Base-by-base conservation (phyloP, 2,797 vertebrate species). In the Mormyrus proboscirostris region DNA sequence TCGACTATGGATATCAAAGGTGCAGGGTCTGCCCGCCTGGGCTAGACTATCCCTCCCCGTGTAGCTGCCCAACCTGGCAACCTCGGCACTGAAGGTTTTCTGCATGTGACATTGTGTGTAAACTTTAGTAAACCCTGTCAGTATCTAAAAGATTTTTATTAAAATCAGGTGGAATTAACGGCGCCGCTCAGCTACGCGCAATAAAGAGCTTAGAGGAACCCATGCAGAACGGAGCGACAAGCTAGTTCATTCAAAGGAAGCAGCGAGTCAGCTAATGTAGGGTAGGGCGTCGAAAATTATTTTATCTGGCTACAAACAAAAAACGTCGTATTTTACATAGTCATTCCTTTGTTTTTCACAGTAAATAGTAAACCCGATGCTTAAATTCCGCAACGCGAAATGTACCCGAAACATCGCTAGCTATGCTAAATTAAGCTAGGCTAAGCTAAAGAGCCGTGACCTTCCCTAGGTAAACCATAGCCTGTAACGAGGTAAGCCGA, bases 391-490 rank as follows among this genome's bases (percentile, higher is more conserved):
- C 44, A 51, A 51, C 47, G 49, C 49, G 19, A 47, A 47, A 47
- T 44, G 8, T 47, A 47, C 19, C 19, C 16, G 41, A 82, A 82
- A 47, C 16, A 19, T 47, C 19, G 76, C 41, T 82, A 82, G 76
- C 76, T 82, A 82, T 47, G 76, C 76, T 47, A 82, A 82, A 8
- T 2, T 29, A 50, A 29, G 49, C 83, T 85, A 85, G n/a, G 83
- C 83, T 85, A 85, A 29, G 83, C 83, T 85, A 85, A 85, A 51
- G 44, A 29, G 25, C 83, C 83, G n/a, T 85, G 83, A 85, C 83
- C 83, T 85, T 85, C 83, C 49, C 83, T 14, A 25, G 49, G 49
- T 47, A 85, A 51, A 53, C 50, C 49, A 16, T 16, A 85, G 49
- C 22, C 83, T 51, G 47, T 12, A 7, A 51, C 49, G 47, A 29